A percentile compares a stretch with the other conserved stretches of the same genome.
Evolutionary conservation across 1,140 invertebrate species (phyloP).

Genomic region (Camponotus vicinus): DNA sequence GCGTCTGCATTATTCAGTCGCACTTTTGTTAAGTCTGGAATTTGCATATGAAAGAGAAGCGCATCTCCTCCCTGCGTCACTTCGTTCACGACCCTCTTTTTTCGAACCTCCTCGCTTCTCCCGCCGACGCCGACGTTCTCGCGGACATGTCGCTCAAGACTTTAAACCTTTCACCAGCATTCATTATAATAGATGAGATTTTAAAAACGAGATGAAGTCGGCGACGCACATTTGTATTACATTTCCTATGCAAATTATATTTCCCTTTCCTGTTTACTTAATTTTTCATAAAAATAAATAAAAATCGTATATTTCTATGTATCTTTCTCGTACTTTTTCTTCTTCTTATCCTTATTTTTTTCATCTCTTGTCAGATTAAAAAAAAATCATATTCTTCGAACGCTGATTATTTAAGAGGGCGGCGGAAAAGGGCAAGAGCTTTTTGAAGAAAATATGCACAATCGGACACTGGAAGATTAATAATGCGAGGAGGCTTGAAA

Average conservation of each 20-base stretch:
- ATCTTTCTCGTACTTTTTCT: not conserved
- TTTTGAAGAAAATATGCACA: constrained; percentile 47
- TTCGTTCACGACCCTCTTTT: constrained; percentile 77
- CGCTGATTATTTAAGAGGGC: not conserved
- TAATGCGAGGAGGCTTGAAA: constrained; percentile 64
- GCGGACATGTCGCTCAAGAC: constrained; percentile 37
- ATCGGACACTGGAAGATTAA: constrained; percentile 61
- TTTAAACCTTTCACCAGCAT: constrained; percentile 17
- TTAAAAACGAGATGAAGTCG: constrained; percentile 9
- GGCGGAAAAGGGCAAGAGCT: not conserved
- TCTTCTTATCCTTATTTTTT: not conserved
- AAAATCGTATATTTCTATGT: not conserved
- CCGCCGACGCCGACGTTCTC: not conserved
- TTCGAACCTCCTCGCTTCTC: constrained; percentile 19
- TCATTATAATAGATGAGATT: constrained; percentile 37
- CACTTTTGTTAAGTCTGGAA: constrained; percentile 78
- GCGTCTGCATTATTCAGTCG: constrained; percentile 73
- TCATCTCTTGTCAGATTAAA: not conserved
- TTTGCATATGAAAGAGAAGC: constrained; percentile 79
- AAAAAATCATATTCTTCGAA: not conserved
- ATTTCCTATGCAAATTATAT: not conserved
- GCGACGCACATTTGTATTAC: not conserved
- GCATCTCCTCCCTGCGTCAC: constrained; percentile 8
- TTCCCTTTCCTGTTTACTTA: not conserved
- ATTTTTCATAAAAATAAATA: not conserved